Conservation (phyloP, 2,113 vertebrate genomes). For the Proteles cristata region DNA sequence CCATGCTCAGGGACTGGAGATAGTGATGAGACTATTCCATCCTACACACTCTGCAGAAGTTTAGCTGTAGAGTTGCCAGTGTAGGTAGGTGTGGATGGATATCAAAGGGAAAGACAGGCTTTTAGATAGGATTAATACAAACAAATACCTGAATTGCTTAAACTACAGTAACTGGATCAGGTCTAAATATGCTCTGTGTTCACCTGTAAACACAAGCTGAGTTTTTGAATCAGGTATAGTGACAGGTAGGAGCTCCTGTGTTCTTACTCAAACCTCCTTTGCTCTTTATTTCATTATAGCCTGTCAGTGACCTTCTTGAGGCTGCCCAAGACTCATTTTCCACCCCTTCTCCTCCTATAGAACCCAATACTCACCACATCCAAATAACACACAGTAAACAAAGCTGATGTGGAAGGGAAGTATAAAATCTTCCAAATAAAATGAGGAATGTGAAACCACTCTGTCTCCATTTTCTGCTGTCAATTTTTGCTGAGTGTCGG, state of each 20-base stretch:
- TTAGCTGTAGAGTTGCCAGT: background rate
- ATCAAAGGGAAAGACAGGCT: background rate
- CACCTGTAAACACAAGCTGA: background rate
- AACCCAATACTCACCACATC: background rate
- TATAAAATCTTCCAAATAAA: background rate
- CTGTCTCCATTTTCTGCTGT: slow-evolving; percentile 17
- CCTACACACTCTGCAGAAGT: background rate
- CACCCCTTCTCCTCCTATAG: background rate
- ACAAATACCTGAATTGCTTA: background rate
- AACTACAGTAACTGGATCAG: background rate
- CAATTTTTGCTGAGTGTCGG: slow-evolving; percentile 49
- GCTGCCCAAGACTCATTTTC: background rate
- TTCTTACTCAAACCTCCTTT: background rate
- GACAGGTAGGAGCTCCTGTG: background rate
- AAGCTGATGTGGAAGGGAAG: background rate
- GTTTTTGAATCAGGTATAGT: background rate
- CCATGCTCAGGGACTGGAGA: background rate
- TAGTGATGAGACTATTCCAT: background rate
- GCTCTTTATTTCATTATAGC: background rate
- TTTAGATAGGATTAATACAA: background rate
- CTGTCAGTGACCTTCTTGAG: background rate
- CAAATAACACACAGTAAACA: background rate
- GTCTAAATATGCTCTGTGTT: background rate
- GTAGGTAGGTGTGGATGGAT: background rate
- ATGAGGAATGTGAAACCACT: background rate